Evolutionary conservation across 1,140 invertebrate species (phyloP).

Genomic region (Grapholita molesta): DNA sequence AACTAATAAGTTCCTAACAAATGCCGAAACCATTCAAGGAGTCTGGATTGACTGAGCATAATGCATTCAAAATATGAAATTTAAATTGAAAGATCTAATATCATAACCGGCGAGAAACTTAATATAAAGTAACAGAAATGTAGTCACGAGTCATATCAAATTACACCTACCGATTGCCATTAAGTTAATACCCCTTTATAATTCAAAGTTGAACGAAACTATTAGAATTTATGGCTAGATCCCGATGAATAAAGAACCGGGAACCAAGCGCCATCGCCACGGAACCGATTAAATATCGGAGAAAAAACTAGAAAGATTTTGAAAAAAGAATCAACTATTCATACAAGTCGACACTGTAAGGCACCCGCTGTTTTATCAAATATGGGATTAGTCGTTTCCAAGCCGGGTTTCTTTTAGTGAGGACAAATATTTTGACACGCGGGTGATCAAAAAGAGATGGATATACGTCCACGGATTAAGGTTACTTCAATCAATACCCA

Average conservation of each 20-base stretch:
- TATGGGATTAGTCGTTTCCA: conserved; percentile 61
- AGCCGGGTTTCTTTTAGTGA: conserved; percentile 55
- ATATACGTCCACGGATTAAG: conserved; percentile 57
- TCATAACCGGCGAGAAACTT: conserved; percentile 35
- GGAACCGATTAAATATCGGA: conserved; percentile 54
- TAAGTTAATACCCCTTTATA: conserved; percentile 73
- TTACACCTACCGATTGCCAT: conserved; percentile 73
- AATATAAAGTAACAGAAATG: conserved; percentile 56
- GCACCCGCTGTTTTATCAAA: conserved; percentile 74
- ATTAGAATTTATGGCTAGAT: conserved; percentile 67
- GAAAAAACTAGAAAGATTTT: conserved; percentile 65
- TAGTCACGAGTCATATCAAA: conserved; percentile 59
- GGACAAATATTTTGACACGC: conserved; percentile 72
- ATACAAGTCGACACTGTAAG: conserved; percentile 52
- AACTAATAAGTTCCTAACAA: conserved; percentile 7
- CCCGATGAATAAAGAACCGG: conserved; percentile 71
- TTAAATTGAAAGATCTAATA: conserved; percentile 18
- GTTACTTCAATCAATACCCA: conserved; percentile 29
- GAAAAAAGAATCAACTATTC: conserved; percentile 66
- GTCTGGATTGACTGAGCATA: neutral
- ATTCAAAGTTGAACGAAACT: conserved; percentile 71
- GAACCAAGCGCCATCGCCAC: conserved; percentile 71
- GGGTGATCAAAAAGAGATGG: conserved; percentile 53
- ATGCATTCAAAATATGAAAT: neutral
- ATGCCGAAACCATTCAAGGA: conserved; percentile 13